Evolutionary conservation across 2,888 invertebrate genomes (phyloP), one percentile per base, ranked within the genome.

Genomic region (Carcina quercana): DNA sequence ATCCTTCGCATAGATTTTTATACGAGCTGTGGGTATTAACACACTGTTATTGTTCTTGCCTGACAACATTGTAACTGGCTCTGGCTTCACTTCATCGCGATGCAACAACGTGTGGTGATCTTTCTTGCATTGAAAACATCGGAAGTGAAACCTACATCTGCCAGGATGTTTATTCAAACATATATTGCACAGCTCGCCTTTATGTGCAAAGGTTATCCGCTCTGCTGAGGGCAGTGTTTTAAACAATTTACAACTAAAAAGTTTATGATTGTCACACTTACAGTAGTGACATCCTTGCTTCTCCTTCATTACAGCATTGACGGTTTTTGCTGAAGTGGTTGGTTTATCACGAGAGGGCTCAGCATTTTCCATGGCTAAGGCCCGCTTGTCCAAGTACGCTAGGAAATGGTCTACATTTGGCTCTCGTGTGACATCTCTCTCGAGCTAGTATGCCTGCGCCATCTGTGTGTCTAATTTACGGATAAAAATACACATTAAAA

Each of bases 71-170:
- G 15, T 6, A 4, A 27, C 27, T n/a, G n/a, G n/a, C 15, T n/a
- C 10, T n/a, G 15, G 15, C 1, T 15, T 15, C 6, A 8, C 7
- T 34, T 34, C 28, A 12, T 25, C n/a, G n/a, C n/a, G n/a, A 28
- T 37, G 39, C n/a, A 36, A 12, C 26, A 40, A 25, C 14, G 39
- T 30, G 21, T 35, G 37, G 14, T 42, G 42, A 1, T 12, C 3
- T 12, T 31, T n/a, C 14, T 42, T 42, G 26, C 42, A 42, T 13
- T 27, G 17, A 11, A 25, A 15, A 14, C 42, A 43, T 22, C 25
- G 15, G 15, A 38, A 43, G 13, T 38, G 30, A 11, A 13, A 43
- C 12, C 29, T 32, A 17, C 38, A 43, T 30, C 38, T 40, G 0
- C 30, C 34, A 1, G 8, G 2, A 26, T 43, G 42, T 6, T 12